Base-by-base conservation (phyloP, 1,140 invertebrate species). In the Leptonema lineaticorne region DNA sequence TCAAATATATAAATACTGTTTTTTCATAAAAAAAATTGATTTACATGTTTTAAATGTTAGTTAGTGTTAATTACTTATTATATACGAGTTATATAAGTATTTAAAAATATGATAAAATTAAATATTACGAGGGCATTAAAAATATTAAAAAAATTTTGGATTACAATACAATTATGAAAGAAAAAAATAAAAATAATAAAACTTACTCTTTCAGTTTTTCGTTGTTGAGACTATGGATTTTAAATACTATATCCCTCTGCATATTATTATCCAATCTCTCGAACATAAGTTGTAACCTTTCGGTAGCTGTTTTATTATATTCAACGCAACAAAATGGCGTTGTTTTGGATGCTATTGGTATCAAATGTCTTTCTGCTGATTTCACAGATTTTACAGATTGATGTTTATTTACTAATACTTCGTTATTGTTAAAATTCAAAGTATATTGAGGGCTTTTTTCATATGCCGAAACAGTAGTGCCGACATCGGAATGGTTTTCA, bases 181-280 rank as follows among this genome's bases (percentile, higher is more conserved):
- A 60, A 11, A 56, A 56, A 56, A 7, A 50, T 33, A 11, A 5
- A 41, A 29, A 58, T 58, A 57, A 33, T 14, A 24, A 2, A 16
- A 69, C 63, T 66, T 53, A 70, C 69, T 67, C 56, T 45, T 41
- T 62, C 20, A 70, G 37, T 58, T 62, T 60, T 24, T 66, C 45
- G n/a, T 70, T 45, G 11, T 50, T 45, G 18, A 66, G 20, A 2
- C 27, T 26, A 33, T 70, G 69, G 9, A 70, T 45, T 53, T 33
- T 26, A 27, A 50, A 16, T 27, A 16, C 37, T 3, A 70, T 66
- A 1, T 41, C 33, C 2, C 45, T 45, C 50, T 63, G 14, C 28
- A 63, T 62, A 14, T 33, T 60, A 8, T 53, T 20, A 33, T 70
- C 69, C 7, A 70, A 22, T 16, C 48, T 60, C 2, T 70, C 48